These are phyloP conservation scores for Vanessa atalanta DNA, from an alignment of 1,140 invertebrate genomes.

Conservation along the genomic window DNA sequence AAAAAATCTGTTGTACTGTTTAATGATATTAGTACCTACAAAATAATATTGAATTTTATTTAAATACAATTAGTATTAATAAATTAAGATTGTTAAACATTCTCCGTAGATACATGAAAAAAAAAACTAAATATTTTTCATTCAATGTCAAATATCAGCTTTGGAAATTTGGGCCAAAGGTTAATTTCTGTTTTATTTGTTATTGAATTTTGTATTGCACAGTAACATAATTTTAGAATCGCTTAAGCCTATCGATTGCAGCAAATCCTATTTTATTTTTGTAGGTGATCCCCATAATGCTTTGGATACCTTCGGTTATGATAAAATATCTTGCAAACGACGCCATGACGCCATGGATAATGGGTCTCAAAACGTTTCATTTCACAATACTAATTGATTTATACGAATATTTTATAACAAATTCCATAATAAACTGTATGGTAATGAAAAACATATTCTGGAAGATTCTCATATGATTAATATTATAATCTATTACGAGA, in stretches of 20 bases:
- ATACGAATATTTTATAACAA: slow-evolving; percentile 13
- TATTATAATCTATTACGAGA: no score
- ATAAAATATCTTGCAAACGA: slow-evolving; percentile 62
- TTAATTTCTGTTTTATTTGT: neutral
- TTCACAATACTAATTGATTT: slow-evolving; percentile 32
- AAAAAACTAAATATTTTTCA: no score
- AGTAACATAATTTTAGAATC: slow-evolving; percentile 1
- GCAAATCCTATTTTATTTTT: slow-evolving; percentile 45
- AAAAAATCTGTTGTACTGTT: no score
- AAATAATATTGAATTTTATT: no score
- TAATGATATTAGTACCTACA: no score
- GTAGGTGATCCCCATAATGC: slow-evolving; percentile 50
- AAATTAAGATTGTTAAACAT: no score
- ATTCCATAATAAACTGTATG: neutral
- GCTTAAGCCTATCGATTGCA: slow-evolving; percentile 34
- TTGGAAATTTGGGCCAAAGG: no score
- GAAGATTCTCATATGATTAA: no score
- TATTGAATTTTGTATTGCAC: neutral
- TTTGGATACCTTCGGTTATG: slow-evolving; percentile 57
- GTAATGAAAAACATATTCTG: neutral
- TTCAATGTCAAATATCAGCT: no score
- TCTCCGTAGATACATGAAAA: no score
- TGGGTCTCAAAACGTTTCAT: slow-evolving; percentile 33
- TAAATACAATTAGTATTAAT: no score
- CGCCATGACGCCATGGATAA: slow-evolving; percentile 55